Evolutionary conservation across 2,888 invertebrate species (phyloP).

Genomic region (Lobophora halterata): DNA sequence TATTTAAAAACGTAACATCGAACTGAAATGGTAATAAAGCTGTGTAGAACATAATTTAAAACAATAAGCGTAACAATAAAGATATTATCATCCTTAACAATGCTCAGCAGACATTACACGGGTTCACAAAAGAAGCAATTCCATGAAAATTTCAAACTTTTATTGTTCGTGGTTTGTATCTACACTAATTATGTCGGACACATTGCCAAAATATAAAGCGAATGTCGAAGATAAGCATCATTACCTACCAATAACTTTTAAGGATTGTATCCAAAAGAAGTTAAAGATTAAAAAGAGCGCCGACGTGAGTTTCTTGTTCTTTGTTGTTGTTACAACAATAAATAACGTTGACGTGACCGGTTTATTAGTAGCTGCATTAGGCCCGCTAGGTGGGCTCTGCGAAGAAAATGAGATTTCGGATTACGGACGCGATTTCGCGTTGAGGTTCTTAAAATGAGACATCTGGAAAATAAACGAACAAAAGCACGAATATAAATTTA

Average conservation of each 20-base stretch:
- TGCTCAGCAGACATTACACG: constrained; percentile 1
- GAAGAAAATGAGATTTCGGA: constrained; percentile 54
- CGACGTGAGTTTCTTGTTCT: constrained; percentile 57
- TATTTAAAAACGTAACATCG: no score
- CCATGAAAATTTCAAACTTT: constrained; percentile 8
- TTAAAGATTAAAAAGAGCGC: constrained; percentile 53
- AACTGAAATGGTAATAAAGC: no score
- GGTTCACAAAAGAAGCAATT: constrained; percentile 5
- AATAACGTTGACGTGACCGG: constrained; percentile 75
- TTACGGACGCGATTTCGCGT: constrained; percentile 48
- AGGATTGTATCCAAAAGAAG: constrained; percentile 37
- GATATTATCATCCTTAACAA: constrained; percentile 4
- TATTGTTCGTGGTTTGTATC: constrained; percentile 2
- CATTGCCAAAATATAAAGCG: constrained; percentile 5
- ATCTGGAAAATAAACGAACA: constrained; percentile 47
- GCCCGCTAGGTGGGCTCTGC: constrained; percentile 48
- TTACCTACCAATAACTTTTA: constrained; percentile 14
- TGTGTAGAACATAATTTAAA: constrained; percentile 1
- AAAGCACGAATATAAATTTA: constrained; percentile 51
- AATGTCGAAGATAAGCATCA: constrained; percentile 3
- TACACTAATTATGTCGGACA: constrained; percentile 2
- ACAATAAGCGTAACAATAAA: constrained; percentile 3
- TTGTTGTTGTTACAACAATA: constrained; percentile 70
- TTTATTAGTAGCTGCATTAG: constrained; percentile 72
- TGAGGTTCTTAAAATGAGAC: constrained; percentile 46